phyloP scores from a whole-genome alignment of 2,888 invertebrate genomes.

The Dryococelus australis region DNA sequence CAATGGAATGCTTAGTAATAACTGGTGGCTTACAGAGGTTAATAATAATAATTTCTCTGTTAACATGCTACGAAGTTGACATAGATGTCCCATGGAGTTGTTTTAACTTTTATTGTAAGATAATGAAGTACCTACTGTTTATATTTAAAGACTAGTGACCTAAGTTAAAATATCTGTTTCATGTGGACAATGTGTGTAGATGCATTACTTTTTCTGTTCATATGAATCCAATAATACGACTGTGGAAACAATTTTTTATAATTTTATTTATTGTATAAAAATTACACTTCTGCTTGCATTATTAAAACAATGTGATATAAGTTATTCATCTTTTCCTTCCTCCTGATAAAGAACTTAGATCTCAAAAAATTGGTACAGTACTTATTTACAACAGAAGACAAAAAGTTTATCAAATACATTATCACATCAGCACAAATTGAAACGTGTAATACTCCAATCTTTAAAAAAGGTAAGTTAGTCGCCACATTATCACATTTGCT shows the following conservation, averaged over 20 bases:
- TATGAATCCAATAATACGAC: not conserved
- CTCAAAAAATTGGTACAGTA: not conserved
- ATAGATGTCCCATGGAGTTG: not conserved
- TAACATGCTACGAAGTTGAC: not conserved
- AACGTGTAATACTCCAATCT: not conserved
- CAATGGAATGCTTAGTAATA: too few relatives aligned
- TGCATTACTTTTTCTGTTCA: not conserved
- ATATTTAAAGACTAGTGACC: not conserved
- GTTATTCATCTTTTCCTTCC: not conserved
- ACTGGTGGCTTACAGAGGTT: too few relatives aligned
- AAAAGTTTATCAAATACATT: constrained; percentile 13
- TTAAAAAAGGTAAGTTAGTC: not conserved
- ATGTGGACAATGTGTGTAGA: not conserved
- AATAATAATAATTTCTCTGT: too few relatives aligned
- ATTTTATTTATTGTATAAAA: not conserved
- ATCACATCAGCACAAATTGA: not conserved
- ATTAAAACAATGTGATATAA: not conserved
- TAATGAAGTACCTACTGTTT: too few relatives aligned
- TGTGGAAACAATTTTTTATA: constrained; percentile 18
- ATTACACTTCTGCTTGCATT: not conserved
- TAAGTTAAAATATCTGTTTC: not conserved
- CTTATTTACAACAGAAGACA: not conserved
- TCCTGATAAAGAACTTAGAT: not conserved
- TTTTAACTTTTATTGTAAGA: not conserved
- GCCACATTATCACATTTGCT: not conserved